A percentile compares a stretch with the other conserved stretches of the same genome.
Conservation (phyloP, 1,140 invertebrate genomes). For the Atta texana region DNA sequence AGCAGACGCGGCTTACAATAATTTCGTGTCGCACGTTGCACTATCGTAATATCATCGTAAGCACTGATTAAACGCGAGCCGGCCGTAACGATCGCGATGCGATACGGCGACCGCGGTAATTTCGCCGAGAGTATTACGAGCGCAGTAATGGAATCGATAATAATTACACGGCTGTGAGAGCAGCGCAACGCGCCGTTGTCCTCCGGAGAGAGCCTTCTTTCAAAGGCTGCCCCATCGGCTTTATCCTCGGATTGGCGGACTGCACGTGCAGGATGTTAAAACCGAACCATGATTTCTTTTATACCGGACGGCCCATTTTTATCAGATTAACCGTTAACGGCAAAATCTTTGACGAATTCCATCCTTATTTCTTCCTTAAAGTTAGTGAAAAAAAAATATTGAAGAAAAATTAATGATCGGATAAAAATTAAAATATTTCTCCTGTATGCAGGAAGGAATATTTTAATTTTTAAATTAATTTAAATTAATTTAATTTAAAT, state of each 20-base stretch:
- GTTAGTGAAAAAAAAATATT: background rate
- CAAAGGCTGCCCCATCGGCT: slow-evolving; percentile 31
- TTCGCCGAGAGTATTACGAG: slow-evolving; percentile 66
- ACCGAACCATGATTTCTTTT: slow-evolving; percentile 27
- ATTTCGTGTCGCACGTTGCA: slow-evolving; percentile 67
- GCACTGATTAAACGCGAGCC: slow-evolving; percentile 70
- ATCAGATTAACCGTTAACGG: slow-evolving; percentile 2
- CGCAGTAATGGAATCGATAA: slow-evolving; percentile 74
- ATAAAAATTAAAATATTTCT: background rate
- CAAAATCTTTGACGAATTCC: slow-evolving; percentile 24
- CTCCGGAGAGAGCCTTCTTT: slow-evolving; percentile 43
- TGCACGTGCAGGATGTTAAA: slow-evolving; percentile 14
- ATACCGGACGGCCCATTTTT: slow-evolving; percentile 2
- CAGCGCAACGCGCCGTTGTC: slow-evolving; percentile 31
- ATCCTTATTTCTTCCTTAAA: background rate
- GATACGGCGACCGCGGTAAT: slow-evolving; percentile 69
- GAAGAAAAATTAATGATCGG: background rate
- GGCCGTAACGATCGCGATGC: slow-evolving; percentile 70
- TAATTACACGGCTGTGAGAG: slow-evolving; percentile 59
- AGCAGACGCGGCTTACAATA: slow-evolving; percentile 65
- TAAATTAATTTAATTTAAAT: no score
- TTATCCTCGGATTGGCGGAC: slow-evolving; percentile 25
- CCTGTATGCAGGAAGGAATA: background rate
- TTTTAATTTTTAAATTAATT: background rate
- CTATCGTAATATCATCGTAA: slow-evolving; percentile 71